phyloP scores from a whole-genome alignment of 2,888 invertebrate genomes.

The Corythucha ciliata region DNA sequence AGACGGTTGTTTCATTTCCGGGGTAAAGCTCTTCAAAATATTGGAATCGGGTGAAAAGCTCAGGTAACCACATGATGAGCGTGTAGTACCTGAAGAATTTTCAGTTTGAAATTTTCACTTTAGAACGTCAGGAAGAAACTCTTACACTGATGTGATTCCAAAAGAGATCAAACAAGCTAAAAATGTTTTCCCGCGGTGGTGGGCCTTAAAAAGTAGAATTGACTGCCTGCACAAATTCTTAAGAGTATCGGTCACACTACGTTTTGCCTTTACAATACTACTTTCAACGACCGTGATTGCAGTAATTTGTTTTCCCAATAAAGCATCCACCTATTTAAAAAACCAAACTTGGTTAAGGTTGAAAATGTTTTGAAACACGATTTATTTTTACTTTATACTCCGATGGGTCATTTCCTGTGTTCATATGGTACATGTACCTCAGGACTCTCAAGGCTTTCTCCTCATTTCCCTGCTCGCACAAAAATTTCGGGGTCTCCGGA shows the following conservation, averaged over 20 bases:
- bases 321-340: too few relatives aligned
- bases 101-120: background rate
- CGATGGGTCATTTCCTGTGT: slow-evolving; percentile 59
- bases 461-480: slow-evolving; percentile 68
- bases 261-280: too few relatives aligned
- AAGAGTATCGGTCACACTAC: too few relatives aligned
- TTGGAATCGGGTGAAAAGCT: slow-evolving; percentile 74
- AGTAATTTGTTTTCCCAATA: too few relatives aligned
- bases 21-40: slow-evolving; percentile 60
- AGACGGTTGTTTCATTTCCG: slow-evolving; percentile 60
- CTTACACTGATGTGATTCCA: slow-evolving; percentile 64
- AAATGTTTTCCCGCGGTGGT: slow-evolving; percentile 63
- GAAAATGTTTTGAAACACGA: slow-evolving; percentile 37
- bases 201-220: slow-evolving; percentile 60
- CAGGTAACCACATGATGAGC: slow-evolving; percentile 86
- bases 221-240: slow-evolving; percentile 42
- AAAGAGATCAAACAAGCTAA: slow-evolving; percentile 74
- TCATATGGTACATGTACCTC: slow-evolving; percentile 57
- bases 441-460: slow-evolving; percentile 63
- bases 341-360: background rate
- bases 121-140: background rate
- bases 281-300: too few relatives aligned
- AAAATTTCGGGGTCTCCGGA: slow-evolving; percentile 74
- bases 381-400: slow-evolving; percentile 61
- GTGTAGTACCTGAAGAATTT: slow-evolving; percentile 67